Conservation (phyloP, 2,113 vertebrate species). For the Uria lomvia region DNA sequence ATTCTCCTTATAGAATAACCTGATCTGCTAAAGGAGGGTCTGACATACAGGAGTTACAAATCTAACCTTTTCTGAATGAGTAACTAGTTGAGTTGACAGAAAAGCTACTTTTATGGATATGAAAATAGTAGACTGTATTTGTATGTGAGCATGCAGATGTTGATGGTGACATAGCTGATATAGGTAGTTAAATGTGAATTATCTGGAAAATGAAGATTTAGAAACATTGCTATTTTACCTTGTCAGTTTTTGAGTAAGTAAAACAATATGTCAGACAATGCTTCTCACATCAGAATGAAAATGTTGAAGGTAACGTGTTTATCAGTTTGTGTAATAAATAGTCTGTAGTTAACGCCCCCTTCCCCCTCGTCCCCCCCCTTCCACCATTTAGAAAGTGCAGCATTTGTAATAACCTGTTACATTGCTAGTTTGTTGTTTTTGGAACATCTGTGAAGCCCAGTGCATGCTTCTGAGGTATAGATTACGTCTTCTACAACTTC, state of each 20-base stretch:
- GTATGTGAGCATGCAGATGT: background rate
- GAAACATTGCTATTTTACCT: background rate
- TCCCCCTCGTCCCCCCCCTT: fast-evolving
- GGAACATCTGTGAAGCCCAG: background rate
- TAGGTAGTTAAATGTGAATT: background rate
- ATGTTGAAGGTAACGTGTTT: background rate
- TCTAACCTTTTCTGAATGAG: background rate
- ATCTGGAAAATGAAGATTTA: background rate
- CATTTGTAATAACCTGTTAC: background rate
- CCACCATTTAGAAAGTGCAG: background rate
- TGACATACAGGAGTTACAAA: background rate
- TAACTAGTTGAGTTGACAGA: background rate
- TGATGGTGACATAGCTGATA: background rate
- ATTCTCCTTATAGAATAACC: background rate
- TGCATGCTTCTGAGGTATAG: background rate
- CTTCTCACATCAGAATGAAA: background rate
- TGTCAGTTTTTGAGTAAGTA: background rate
- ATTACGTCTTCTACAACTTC: background rate
- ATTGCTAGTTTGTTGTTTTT: background rate
- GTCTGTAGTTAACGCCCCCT: background rate
- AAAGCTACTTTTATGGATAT: background rate
- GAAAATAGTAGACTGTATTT: background rate
- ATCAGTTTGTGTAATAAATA: background rate
- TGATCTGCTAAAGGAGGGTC: background rate
- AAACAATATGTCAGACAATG: background rate